Percentiles rank a stretch among this genome's conserved stretches.
Evolutionary conservation across 1,140 invertebrate species (phyloP).

Genomic region (Caenorhabditis inopinata): DNA sequence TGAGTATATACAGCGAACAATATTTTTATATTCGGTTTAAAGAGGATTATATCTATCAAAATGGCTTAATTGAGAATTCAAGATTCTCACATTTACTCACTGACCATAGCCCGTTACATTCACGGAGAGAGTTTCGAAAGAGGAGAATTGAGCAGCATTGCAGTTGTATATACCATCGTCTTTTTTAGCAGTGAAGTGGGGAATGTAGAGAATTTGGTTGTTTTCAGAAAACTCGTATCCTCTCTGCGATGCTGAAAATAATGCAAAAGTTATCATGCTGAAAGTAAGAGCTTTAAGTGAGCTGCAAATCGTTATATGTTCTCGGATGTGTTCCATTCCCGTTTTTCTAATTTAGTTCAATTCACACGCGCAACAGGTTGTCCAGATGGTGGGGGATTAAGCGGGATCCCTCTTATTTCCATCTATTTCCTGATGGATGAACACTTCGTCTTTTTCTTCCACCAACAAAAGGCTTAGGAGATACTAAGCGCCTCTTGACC

Average conservation of each 20-base stretch:
- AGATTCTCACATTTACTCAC: neutral
- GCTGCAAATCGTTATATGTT: neutral
- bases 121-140: slow-evolving; percentile 48
- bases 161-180: slow-evolving; percentile 52
- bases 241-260: slow-evolving; percentile 43
- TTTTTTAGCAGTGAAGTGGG: slow-evolving; percentile 42
- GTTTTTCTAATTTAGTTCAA: neutral
- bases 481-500: slow-evolving; percentile 14
- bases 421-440: neutral
- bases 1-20: neutral
- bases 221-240: slow-evolving; percentile 48
- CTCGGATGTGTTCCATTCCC: neutral
- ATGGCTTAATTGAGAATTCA: neutral
- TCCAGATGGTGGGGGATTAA: slow-evolving; percentile 4
- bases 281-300: too few species aligned
- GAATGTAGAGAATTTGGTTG: slow-evolving; percentile 47
- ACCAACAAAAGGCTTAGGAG: slow-evolving; percentile 17
- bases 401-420: neutral
- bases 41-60: neutral
- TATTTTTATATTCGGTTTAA: too few species aligned
- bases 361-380: neutral
- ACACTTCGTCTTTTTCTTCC: neutral
- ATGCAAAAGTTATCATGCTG: neutral
- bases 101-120: slow-evolving; percentile 51
- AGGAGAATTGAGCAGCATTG: slow-evolving; percentile 48